Percentiles rank a stretch among this genome's conserved stretches.
Evolutionary conservation across 2,888 invertebrate species (phyloP).

Genomic region (Xestia xanthographa): DNA sequence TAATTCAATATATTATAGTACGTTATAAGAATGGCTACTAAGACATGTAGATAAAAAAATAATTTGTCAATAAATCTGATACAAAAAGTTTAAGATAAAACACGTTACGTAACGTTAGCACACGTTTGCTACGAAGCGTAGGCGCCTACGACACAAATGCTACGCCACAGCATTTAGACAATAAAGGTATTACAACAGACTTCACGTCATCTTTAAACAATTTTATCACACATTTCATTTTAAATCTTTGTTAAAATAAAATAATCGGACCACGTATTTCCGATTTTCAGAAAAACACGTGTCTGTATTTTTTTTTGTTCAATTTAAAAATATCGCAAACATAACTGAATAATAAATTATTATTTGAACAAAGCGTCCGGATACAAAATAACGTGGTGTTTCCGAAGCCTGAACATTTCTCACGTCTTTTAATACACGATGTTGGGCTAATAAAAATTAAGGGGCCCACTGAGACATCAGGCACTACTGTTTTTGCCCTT

Average conservation of each 20-base stretch:
- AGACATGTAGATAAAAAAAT: not conserved
- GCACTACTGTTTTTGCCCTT: conserved; percentile 64
- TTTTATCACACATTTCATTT: conserved; percentile 10
- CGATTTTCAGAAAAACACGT: conserved; percentile 14
- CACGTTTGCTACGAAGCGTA: conserved; percentile 38
- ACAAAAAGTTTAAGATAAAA: not conserved
- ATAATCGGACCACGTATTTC: conserved; percentile 22
- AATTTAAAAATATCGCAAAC: conserved; percentile 42
- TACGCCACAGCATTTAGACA: conserved; percentile 36
- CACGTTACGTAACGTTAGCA: not conserved
- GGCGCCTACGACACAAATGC: conserved; percentile 1
- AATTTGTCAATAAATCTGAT: not conserved
- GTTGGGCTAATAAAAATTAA: conserved; percentile 76
- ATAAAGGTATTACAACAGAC: not conserved
- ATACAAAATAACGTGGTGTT: conserved; percentile 39
- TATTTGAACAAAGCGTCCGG: conserved; percentile 40
- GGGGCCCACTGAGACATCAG: conserved; percentile 74
- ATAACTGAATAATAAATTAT: conserved; percentile 44
- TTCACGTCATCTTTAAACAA: not conserved
- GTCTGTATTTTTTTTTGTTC: conserved; percentile 14
- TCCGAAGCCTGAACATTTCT: conserved; percentile 59
- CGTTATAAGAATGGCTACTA: not conserved
- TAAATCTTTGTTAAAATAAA: conserved; percentile 33
- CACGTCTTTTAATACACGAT: conserved; percentile 67
- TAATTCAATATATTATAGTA: not conserved